These are phyloP conservation scores for Amphipyra tragopoginis DNA, from an alignment of 2,888 invertebrate species.

Conservation along the genomic window DNA sequence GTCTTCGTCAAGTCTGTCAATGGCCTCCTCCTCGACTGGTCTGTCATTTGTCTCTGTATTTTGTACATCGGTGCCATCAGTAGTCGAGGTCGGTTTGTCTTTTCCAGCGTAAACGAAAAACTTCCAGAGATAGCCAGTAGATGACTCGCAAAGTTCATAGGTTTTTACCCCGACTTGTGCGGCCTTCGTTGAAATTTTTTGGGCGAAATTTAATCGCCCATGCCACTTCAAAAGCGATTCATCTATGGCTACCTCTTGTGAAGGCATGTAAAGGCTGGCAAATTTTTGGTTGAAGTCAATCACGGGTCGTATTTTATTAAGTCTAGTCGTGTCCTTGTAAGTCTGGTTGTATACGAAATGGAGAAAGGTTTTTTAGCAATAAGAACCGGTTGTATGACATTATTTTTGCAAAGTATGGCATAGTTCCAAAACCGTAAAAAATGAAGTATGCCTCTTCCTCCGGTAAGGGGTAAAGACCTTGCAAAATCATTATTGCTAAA, in stretches of 20 bases:
- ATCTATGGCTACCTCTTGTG: constrained; percentile 56
- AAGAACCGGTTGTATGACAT: constrained; percentile 56
- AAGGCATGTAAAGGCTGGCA: constrained; percentile 44
- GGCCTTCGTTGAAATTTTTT: constrained; percentile 45
- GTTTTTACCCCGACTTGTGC: constrained; percentile 11
- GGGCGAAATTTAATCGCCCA: constrained; percentile 50
- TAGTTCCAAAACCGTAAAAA: constrained; percentile 52
- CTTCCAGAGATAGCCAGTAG: constrained; percentile 14
- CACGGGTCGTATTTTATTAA: constrained; percentile 52
- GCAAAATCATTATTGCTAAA: constrained; percentile 47
- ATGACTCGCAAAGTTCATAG: constrained; percentile 12
- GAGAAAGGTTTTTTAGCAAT: constrained; percentile 40
- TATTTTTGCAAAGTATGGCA: constrained; percentile 49
- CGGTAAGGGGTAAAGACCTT: constrained; percentile 48
- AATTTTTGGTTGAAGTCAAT: constrained; percentile 54
- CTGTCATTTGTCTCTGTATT: constrained; percentile 4
- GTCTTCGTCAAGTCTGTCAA: constrained; percentile 2
- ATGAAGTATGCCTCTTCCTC: constrained; percentile 50
- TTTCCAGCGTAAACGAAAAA: constrained; percentile 11
- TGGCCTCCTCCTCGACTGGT: constrained; percentile 5
- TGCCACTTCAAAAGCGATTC: constrained; percentile 59
- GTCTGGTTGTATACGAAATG: constrained; percentile 52
- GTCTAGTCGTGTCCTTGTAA: constrained; percentile 28
- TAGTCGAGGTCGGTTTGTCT: constrained; percentile 5
- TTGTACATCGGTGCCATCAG: background rate